Evolutionary conservation across 2,888 invertebrate genomes (phyloP).

Genomic region (Ennomos erosarius): DNA sequence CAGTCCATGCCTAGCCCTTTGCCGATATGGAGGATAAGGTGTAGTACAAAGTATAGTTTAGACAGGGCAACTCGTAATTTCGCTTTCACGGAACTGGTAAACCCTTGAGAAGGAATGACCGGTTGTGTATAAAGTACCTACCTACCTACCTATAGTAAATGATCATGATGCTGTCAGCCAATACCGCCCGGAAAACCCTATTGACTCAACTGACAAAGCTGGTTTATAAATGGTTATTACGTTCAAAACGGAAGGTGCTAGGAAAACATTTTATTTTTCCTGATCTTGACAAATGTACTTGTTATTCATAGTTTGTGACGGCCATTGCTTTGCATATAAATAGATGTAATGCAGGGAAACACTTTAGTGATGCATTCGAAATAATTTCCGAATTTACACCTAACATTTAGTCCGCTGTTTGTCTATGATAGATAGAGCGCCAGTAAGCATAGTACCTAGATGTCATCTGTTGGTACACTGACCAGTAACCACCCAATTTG

Average conservation of each 20-base stretch:
- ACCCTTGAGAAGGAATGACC: slow-evolving; percentile 26
- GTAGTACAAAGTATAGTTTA: slow-evolving; percentile 7
- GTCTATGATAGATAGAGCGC: neutral
- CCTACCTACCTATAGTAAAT: too few species aligned
- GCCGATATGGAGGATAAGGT: slow-evolving; percentile 6
- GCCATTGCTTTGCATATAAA: slow-evolving; percentile 20
- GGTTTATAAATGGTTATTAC: slow-evolving; percentile 13
- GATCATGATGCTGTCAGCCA: slow-evolving; percentile 21
- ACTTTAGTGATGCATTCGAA: slow-evolving; percentile 1
- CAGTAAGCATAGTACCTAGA: neutral
- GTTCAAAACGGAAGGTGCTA: slow-evolving; percentile 30
- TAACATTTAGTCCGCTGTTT: neutral
- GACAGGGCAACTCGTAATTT: slow-evolving; percentile 11
- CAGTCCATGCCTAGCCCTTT: neutral
- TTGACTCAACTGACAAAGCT: slow-evolving; percentile 25
- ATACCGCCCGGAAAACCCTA: slow-evolving; percentile 36
- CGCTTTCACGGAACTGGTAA: slow-evolving; percentile 23
- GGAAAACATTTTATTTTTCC: slow-evolving; percentile 35
- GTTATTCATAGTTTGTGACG: slow-evolving; percentile 24
- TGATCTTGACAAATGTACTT: slow-evolving; percentile 33
- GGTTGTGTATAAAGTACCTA: slow-evolving; percentile 26
- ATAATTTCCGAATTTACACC: slow-evolving; percentile 8
- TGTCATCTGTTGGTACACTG: slow-evolving; percentile 11
- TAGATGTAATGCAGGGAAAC: neutral
- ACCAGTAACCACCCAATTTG: slow-evolving; percentile 22